phyloP scores from a whole-genome alignment of 2,888 invertebrate genomes.

The Drosophila mettleri region DNA sequence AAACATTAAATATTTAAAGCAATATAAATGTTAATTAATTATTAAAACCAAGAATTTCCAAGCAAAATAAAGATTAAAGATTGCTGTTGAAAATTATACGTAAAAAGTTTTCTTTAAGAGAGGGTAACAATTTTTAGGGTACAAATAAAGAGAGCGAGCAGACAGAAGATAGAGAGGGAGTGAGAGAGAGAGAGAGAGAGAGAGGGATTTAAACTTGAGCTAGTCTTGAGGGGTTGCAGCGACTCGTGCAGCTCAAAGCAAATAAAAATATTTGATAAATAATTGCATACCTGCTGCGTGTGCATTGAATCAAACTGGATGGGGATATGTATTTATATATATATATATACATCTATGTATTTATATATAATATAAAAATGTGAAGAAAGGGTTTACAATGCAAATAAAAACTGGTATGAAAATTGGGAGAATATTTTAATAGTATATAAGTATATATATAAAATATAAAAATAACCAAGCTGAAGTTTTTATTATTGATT shows the following conservation, averaged over 20 bases:
- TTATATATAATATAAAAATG: background rate
- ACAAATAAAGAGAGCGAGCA: background rate
- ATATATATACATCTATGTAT: background rate
- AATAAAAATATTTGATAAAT: background rate
- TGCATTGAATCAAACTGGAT: background rate
- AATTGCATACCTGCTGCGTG: slow-evolving; percentile 26
- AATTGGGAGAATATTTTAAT: too few species aligned
- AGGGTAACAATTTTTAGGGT: background rate
- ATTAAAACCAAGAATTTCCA: background rate
- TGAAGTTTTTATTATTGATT: too few species aligned
- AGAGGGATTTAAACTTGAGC: background rate
- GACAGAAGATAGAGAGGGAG: background rate
- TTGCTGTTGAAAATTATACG: background rate
- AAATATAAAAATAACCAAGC: too few species aligned
- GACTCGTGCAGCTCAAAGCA: background rate
- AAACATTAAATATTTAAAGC: too few species aligned
- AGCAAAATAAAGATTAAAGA: background rate
- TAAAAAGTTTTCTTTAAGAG: slow-evolving; percentile 1
- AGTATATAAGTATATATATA: too few species aligned
- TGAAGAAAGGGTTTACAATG: too few species aligned
- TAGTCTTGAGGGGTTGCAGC: slow-evolving; percentile 23
- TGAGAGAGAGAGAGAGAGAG: background rate
- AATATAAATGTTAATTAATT: too few species aligned
- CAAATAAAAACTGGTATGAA: too few species aligned
- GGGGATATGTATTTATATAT: background rate